Evolutionary conservation across 2,797 vertebrate genomes (phyloP).

Genomic region (Pseudopleuronectes americanus): DNA sequence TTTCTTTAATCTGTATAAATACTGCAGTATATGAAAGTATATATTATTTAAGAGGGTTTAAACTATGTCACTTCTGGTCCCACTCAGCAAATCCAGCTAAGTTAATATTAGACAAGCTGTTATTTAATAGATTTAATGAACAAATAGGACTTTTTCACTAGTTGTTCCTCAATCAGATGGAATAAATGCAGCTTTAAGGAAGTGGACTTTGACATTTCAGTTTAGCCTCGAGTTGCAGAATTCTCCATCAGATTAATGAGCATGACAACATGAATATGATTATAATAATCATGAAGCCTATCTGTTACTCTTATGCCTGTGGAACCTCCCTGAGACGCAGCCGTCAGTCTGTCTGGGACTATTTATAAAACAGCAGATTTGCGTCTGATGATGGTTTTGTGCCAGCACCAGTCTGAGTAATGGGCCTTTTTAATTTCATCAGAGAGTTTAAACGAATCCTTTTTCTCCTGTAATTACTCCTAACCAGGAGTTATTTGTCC

Average conservation of each 20-base stretch:
- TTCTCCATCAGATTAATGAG: not conserved
- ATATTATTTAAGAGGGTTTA: too few relatives aligned
- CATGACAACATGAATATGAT: not conserved
- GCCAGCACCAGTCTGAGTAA: not conserved
- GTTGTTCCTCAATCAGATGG: not conserved
- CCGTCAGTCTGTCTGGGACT: not conserved
- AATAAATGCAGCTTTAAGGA: not conserved
- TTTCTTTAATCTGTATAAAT: too few relatives aligned
- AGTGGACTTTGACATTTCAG: not conserved
- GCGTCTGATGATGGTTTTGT: not conserved
- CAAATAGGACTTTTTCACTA: too few relatives aligned
- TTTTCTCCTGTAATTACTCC: conserved; percentile 8
- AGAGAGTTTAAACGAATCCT: conserved; percentile 2
- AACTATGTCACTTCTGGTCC: too few relatives aligned
- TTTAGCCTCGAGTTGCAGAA: not conserved
- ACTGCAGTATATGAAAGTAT: too few relatives aligned
- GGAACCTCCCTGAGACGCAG: not conserved
- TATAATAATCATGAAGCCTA: not conserved
- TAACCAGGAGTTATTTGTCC: not conserved
- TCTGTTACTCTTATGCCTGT: not conserved
- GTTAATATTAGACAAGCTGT: too few relatives aligned
- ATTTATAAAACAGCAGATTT: not conserved
- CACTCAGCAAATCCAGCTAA: too few relatives aligned
- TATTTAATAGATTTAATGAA: too few relatives aligned
- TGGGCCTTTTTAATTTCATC: conserved; percentile 2